phyloP scores from a whole-genome alignment of 1,140 invertebrate genomes.

The Wiebesia pumilae region DNA sequence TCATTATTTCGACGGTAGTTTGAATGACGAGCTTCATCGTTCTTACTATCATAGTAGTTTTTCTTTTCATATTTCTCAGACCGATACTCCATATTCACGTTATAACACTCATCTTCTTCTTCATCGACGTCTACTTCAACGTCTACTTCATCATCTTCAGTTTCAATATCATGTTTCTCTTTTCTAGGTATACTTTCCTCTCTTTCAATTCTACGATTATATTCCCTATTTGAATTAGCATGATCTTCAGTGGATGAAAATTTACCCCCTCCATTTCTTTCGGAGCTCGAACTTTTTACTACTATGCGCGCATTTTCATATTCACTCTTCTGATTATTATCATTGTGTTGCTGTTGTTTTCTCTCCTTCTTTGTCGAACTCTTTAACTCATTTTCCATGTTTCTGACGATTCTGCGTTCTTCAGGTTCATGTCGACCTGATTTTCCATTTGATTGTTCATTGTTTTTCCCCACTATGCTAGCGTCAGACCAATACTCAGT shows the following conservation, averaged over 20 bases:
- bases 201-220: slow-evolving; percentile 33
- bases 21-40: slow-evolving; percentile 48
- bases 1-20: slow-evolving; percentile 55
- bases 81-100: slow-evolving; percentile 57
- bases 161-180: slow-evolving; percentile 61
- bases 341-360: slow-evolving; percentile 53
- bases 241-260: slow-evolving; percentile 52
- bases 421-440: slow-evolving; percentile 56
- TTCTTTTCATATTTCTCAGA: slow-evolving; percentile 62
- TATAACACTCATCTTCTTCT: slow-evolving; percentile 60
- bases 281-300: slow-evolving; percentile 46
- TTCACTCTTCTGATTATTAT: slow-evolving; percentile 55
- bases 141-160: slow-evolving; percentile 68
- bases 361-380: slow-evolving; percentile 52
- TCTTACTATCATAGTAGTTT: slow-evolving; percentile 61
- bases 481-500: slow-evolving; percentile 74
- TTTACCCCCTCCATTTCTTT: slow-evolving; percentile 51
- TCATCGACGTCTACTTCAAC: slow-evolving; percentile 58
- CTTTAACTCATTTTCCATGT: slow-evolving; percentile 58
- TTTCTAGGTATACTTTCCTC: slow-evolving; percentile 45
- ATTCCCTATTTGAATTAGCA: slow-evolving; percentile 40
- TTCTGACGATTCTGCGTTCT: slow-evolving; percentile 57
- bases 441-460: slow-evolving; percentile 54
- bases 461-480: slow-evolving; percentile 58
- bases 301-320: slow-evolving; percentile 47